Evolutionary conservation across 2,797 vertebrate species (phyloP).

Genomic region (Lepus townsendii): DNA sequence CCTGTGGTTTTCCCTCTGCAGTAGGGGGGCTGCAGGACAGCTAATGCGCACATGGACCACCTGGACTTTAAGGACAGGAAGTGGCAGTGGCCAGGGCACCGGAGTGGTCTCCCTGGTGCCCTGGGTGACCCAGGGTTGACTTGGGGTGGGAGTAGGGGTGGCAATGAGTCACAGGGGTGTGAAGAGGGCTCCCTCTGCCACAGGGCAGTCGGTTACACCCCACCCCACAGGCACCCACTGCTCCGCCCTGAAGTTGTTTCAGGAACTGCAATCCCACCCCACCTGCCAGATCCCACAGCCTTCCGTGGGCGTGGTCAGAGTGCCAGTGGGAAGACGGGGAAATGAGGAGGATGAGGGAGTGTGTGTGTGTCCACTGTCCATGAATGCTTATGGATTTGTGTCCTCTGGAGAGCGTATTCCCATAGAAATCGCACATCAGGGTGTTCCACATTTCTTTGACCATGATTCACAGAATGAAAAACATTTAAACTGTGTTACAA

Average conservation of each 20-base stretch:
- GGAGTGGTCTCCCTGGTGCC: neutral
- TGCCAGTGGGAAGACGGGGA: neutral
- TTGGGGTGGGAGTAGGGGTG: too few relatives aligned
- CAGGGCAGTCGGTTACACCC: neutral
- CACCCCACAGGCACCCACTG: accelerated
- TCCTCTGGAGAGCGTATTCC: neutral
- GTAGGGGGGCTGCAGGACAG: neutral
- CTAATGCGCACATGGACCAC: neutral
- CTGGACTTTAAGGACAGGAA: neutral
- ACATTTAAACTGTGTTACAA: neutral
- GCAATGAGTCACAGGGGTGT: neutral
- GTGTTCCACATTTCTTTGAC: neutral
- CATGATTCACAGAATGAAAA: slow-evolving; percentile 41
- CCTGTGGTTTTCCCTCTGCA: neutral
- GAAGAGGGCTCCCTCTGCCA: neutral
- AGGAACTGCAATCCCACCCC: neutral
- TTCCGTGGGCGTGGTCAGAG: neutral
- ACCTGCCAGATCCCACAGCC: accelerated
- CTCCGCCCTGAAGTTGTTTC: neutral
- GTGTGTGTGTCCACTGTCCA: neutral
- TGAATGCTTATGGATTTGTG: neutral
- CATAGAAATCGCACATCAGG: neutral
- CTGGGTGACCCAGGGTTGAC: neutral
- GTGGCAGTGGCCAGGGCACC: neutral
- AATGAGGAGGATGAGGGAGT: neutral